Evolutionary conservation across 2,797 vertebrate species (phyloP).

Genomic region (Enteromius viviparus): DNA sequence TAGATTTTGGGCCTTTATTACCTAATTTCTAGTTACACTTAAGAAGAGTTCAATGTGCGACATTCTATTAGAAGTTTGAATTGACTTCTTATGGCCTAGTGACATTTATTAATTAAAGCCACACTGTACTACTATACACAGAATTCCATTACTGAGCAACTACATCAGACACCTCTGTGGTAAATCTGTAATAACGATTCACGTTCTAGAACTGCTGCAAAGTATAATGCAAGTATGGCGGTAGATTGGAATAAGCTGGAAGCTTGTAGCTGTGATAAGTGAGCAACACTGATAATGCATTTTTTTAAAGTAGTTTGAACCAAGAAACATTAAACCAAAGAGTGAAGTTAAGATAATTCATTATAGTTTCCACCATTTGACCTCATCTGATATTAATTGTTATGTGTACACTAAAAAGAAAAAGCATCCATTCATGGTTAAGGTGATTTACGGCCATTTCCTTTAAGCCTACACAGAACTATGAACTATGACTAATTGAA

Average conservation of each 20-base stretch:
- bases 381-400: neutral
- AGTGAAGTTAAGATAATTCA: neutral
- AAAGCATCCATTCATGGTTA: neutral
- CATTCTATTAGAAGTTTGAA: conserved; percentile 4
- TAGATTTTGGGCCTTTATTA: conserved; percentile 42
- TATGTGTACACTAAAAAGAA: neutral
- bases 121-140: neutral
- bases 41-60: neutral
- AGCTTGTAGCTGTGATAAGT: neutral
- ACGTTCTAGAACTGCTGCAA: neutral
- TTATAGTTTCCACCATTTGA: neutral
- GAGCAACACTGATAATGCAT: neutral
- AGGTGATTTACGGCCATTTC: neutral
- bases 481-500: neutral
- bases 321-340: neutral
- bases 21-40: conserved; percentile 10
- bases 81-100: neutral
- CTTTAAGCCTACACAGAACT: neutral
- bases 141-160: neutral
- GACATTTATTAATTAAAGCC: neutral
- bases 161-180: neutral
- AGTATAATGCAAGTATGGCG: neutral
- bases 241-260: neutral
- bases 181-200: neutral
- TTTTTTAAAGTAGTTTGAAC: too few species aligned